These are phyloP conservation scores for Pardalotus punctatus DNA, from an alignment of 2,113 vertebrate species.

Conservation along the genomic window DNA sequence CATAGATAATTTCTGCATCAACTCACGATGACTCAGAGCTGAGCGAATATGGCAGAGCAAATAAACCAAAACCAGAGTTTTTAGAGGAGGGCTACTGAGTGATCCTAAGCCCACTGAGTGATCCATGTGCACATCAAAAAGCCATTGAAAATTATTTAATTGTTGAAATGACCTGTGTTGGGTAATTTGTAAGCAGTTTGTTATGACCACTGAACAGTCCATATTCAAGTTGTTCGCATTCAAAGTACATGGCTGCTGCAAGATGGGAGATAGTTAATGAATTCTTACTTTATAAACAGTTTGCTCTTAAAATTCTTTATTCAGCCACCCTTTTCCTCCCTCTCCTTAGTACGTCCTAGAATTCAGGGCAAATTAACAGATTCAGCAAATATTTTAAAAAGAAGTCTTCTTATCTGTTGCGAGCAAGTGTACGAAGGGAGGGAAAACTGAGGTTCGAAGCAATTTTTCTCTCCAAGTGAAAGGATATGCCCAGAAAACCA, in stretches of 20 bases:
- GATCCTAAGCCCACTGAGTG: background rate
- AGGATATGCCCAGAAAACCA: background rate
- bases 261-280: background rate
- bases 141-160: background rate
- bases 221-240: background rate
- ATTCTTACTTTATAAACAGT: background rate
- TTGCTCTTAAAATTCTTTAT: background rate
- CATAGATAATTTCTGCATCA: background rate
- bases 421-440: background rate
- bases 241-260: background rate
- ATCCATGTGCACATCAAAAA: background rate
- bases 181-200: background rate
- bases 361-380: background rate
- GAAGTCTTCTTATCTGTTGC: background rate
- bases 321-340: background rate
- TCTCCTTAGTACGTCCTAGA: background rate
- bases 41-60: background rate
- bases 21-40: background rate
- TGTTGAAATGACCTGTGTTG: background rate
- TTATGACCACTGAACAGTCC: background rate
- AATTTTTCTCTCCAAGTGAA: background rate
- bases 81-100: background rate
- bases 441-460: background rate
- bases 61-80: background rate
- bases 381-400: background rate